Evolutionary conservation across 2,888 invertebrate genomes (phyloP), one percentile per base, ranked within the genome.

Genomic region (Aporophyla lueneburgensis): DNA sequence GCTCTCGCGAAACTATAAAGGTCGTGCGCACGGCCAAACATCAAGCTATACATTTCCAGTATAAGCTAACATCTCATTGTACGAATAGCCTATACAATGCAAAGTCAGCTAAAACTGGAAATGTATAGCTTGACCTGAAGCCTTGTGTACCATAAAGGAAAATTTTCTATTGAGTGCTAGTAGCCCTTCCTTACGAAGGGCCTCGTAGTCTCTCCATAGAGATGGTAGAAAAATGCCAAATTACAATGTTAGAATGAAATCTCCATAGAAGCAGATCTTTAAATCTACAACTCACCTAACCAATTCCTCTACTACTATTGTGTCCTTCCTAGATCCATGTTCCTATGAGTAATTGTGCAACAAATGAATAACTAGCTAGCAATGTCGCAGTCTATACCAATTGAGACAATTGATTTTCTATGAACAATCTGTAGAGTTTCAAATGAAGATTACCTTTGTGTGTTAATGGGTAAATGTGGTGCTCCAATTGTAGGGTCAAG

Each of bases 361-460:
- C 74, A 74, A 61, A 62, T 43, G 74, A 78, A 76, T 73, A 79
- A 72, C 79, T 67, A 79, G 76, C 78, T n/a, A 59, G 51, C 70
- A 63, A 82, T 81, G 76, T 76, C 69, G 81, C 65, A 79, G 74
- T 81, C 80, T 63, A 80, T 68, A 83, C 53, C 92, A 93, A 93
- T 93, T 93, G 92, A 85, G 88, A 88, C 84, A 88, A 93, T 93
- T 84, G 88, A 83, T 92, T 90, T 91, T 92, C 91, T 91, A 93
- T 92, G 82, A 91, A 79, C 90, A 89, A 89, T 89, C 74, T 83
- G 82, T 85, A 79, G 81, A 73, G 75, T 81, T 78, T 78, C 77
- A 78, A 73, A 14, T 76, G 76, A 81, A 84, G 66, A 83, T 84
- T 80, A 82, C 82, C 81, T 86, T 73, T 74, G 68, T 88, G 76